Evolutionary conservation across 2,113 vertebrate species (phyloP).

Genomic region (Grammomys surdaster): DNA sequence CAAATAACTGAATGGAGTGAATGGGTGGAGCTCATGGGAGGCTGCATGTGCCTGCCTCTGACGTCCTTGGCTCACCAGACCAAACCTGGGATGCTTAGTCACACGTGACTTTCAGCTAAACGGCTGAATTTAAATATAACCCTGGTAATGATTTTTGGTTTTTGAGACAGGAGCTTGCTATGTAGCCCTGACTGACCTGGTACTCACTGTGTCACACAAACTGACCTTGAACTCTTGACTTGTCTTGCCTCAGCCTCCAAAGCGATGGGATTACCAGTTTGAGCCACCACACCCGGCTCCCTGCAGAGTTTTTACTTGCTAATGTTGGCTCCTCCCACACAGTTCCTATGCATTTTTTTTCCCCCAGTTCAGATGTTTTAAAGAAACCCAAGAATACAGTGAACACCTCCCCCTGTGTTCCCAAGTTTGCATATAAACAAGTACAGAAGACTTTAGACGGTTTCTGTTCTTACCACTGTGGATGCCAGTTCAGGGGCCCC

Average conservation of each 20-base stretch:
- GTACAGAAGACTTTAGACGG: background rate
- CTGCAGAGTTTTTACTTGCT: slow-evolving; percentile 18
- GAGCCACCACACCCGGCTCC: background rate
- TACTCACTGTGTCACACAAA: background rate
- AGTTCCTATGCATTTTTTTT: background rate
- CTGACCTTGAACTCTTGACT: background rate
- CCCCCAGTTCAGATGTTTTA: slow-evolving; percentile 36
- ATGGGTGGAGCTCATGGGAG: background rate
- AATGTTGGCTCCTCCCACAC: background rate
- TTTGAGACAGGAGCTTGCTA: background rate
- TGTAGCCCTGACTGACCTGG: background rate
- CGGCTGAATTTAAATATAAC: background rate
- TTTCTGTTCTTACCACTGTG: background rate
- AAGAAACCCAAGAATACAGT: background rate
- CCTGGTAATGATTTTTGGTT: background rate
- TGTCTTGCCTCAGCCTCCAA: background rate
- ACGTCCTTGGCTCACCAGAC: background rate
- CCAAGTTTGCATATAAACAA: background rate
- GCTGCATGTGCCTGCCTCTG: background rate
- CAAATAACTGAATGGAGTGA: background rate
- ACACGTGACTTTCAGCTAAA: slow-evolving; percentile 17
- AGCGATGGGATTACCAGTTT: background rate
- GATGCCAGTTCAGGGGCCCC: background rate
- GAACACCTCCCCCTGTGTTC: background rate
- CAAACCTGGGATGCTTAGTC: background rate